Base-by-base conservation (phyloP, 2,797 vertebrate genomes). In the Decapterus maruadsi region DNA sequence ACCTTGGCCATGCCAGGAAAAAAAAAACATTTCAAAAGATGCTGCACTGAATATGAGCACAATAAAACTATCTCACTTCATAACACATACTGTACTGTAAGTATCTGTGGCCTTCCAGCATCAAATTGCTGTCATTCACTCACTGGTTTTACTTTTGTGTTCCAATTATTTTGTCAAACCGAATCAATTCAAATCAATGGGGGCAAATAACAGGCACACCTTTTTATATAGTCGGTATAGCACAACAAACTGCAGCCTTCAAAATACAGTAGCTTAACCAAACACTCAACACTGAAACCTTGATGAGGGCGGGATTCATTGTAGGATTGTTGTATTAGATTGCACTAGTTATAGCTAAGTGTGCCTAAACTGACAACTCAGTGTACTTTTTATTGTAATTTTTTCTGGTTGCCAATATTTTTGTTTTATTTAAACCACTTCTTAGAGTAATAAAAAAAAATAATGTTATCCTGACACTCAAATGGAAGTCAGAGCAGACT, bases 1-100 rank as follows among this genome's bases (percentile, higher is more conserved):
- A 81, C 74, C 61, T 77, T 80, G 68, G 17, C 43, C 43, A 56
- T 12, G 50, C 53, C 67, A 43, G 34, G 38, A n/a, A n/a, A 26
- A 34, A 34, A 56, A 77, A 71, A 53, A 36, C 31, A 62, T 69
- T 57, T 76, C 48, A 68, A 14, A 45, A 31, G 48, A 70, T 4
- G 13, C 1, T 70, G 60, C 22, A 62, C 1, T 70, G 14, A 64
- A 55, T 40, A 42, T 43, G 16, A 72, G 65, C 8, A 71, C 4
- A 70, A 63, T 43, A 45, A 42, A 22, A 55, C 34, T 26, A 43
- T n/a, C 43, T 7, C 46, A 22, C 20, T 54, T 70, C 74, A 43
- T 53, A 54, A 64, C 73, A 77, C 12, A n/a, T 13, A 53, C 22
- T 22, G 22, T 22, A 12, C 40, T 36, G 4, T 54, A 29, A 13